These are phyloP conservation scores for Polyommatus icarus DNA, from an alignment of 2,888 invertebrate species.

Conservation along the genomic window DNA sequence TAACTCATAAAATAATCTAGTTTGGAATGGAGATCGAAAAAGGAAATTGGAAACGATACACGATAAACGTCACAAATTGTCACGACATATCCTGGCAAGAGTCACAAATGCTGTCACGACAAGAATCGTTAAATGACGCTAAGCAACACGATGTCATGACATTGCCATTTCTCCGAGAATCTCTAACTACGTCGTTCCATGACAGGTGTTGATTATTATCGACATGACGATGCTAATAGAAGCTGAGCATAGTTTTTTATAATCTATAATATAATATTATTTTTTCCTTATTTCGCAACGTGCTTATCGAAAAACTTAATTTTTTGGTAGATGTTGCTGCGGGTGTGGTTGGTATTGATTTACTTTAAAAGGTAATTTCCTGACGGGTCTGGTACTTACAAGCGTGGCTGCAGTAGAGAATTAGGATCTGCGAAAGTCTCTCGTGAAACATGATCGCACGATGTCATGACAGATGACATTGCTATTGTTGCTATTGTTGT, in stretches of 20 bases:
- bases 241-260: background rate
- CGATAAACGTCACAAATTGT: background rate
- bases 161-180: too few species aligned
- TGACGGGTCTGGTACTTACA: background rate
- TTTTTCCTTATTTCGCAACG: background rate
- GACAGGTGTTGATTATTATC: background rate
- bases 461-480: conserved; percentile 31
- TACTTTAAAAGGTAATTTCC: background rate
- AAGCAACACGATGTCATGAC: too few species aligned
- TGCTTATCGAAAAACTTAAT: background rate
- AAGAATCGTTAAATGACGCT: too few species aligned
- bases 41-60: background rate
- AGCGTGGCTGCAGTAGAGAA: background rate
- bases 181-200: background rate
- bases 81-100: too few species aligned
- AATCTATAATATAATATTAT: background rate
- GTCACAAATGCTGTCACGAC: background rate
- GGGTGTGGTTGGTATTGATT: background rate
- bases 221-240: background rate
- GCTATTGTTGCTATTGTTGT: background rate
- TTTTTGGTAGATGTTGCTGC: background rate
- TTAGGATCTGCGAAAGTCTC: too few species aligned
- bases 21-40: background rate
- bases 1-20: too few species aligned
- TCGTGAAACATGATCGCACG: too few species aligned